Evolutionary conservation across 1,140 invertebrate species (phyloP), one percentile per base, ranked within the genome.

Genomic region (Cyrtorhinus lividipennis): DNA sequence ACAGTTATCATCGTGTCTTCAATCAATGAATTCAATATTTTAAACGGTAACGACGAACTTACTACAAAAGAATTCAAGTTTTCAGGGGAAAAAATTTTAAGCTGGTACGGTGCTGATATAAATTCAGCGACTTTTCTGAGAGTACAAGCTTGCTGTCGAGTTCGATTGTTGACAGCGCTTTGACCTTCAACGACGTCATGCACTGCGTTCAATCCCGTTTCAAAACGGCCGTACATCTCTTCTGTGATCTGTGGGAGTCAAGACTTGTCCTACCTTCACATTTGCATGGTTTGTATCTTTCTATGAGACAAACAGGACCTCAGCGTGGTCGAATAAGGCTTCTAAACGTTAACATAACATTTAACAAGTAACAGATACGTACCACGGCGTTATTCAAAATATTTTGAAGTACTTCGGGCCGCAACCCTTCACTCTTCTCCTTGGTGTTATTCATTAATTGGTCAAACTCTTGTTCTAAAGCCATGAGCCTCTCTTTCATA

Each of bases 381-480:
- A n/a, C n/a, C n/a, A n/a, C n/a, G n/a, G n/a, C n/a, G n/a, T n/a
- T n/a, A n/a, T n/a, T n/a, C n/a, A n/a, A n/a, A n/a, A n/a, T n/a
- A n/a, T n/a, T n/a, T n/a, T n/a, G n/a, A n/a, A n/a, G n/a, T 8
- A 38, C 30, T 8, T 38, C 30, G 5, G 48, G 12, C 3, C 48
- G 48, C 5, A 13, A 20, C 20, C 20, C 8, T 20, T 13, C 5
- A 53, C 48, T 53, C 20, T 53, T 53, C 12, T 53, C 48, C 20
- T 53, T 53, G 10, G 20, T 20, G 10, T 3, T 44, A 25, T 53
- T 53, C 48, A 53, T 53, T 1, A 64, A 27, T 26, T 75, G 78
- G 75, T 93, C 89, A 38, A 95, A 75, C 24, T 79, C 80, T 71
- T 87, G 84, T 73, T 94, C 91, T 30, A 94, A 74, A 64, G 83